Conservation (phyloP, 2,888 invertebrate species). For the Steromphala cineraria region DNA sequence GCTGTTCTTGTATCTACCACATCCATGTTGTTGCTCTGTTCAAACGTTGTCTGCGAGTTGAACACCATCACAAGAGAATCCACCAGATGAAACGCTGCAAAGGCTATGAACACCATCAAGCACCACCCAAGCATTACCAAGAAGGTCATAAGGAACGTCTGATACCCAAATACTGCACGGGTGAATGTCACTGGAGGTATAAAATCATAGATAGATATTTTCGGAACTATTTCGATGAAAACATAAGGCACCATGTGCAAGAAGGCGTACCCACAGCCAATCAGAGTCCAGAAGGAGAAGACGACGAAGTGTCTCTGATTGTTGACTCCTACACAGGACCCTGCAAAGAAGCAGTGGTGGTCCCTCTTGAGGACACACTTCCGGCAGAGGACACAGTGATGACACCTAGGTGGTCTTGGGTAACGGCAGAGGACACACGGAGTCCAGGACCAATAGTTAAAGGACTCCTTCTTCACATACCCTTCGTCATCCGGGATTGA, state of each 20-base stretch:
- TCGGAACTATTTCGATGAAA: constrained; percentile 36
- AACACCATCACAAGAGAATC: constrained; percentile 42
- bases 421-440: constrained; percentile 63
- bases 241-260: constrained; percentile 40
- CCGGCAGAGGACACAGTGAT: constrained; percentile 68
- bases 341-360: constrained; percentile 72
- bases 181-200: constrained; percentile 53
- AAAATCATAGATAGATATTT: constrained; percentile 49
- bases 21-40: constrained; percentile 55
- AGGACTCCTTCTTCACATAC: constrained; percentile 45
- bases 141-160: constrained; percentile 33
- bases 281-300: constrained; percentile 62
- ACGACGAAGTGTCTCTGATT: constrained; percentile 70
- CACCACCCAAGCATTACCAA: constrained; percentile 55
- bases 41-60: constrained; percentile 61
- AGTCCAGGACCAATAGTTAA: constrained; percentile 71
- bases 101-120: constrained; percentile 47
- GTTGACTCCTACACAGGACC: constrained; percentile 65
- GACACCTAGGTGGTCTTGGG: constrained; percentile 68
- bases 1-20: constrained; percentile 45
- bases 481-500: constrained; percentile 24
- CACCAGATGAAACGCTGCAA: constrained; percentile 47
- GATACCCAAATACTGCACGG: constrained; percentile 48
- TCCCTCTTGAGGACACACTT: constrained; percentile 70
- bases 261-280: constrained; percentile 50